Evolutionary conservation across 1,140 invertebrate genomes (phyloP), one percentile per base, ranked within the genome.

Genomic region (Potamilus streckersoni): DNA sequence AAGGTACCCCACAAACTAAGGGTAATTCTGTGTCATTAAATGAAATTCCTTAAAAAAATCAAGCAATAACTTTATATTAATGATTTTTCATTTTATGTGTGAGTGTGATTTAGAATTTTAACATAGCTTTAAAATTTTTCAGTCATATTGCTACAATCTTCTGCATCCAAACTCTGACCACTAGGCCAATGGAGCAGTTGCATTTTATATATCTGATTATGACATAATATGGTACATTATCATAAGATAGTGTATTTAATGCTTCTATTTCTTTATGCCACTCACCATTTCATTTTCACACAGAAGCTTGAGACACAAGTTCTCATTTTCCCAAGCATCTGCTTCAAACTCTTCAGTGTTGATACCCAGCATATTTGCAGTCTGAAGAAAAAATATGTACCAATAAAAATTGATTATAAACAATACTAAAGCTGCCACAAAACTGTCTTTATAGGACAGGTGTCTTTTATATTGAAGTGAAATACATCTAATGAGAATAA

Each of bases 201-300:
- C 23, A 61, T 61, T 61, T 61, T 19, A 19, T n/a, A 61, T 19
- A 23, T 61, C 17, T n/a, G 4, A 8, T 38, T 6, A 38, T 6
- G 38, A 38, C 38, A 38, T 38, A 8, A 38, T 38, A 38, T 38
- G 8, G 38, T 8, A 38, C 38, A 38, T 8, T 38, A 38, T 38
- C 38, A 38, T 38, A 38, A 38, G 38, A 4, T 38, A 38, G 4
- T 38, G 38, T 3, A 1, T 38, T 38, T 38, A 8, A 38, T 38
- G 38, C 8, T 38, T 38, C 38, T 38, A 38, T 38, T 8, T 38
- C 38, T 38, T 38, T 38, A 38, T 38, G 3, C 15, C 31, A 61
- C 73, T 64, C 65, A 84, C 85, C 80, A 82, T 74, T 73, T 86
- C 85, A 80, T 84, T 74, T 81, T 87, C 86, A 85, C 86, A 87